Percentiles rank a stretch among this genome's conserved stretches.
Evolutionary conservation across 2,113 vertebrate genomes (phyloP).

Genomic region (Salvator merianae): DNA sequence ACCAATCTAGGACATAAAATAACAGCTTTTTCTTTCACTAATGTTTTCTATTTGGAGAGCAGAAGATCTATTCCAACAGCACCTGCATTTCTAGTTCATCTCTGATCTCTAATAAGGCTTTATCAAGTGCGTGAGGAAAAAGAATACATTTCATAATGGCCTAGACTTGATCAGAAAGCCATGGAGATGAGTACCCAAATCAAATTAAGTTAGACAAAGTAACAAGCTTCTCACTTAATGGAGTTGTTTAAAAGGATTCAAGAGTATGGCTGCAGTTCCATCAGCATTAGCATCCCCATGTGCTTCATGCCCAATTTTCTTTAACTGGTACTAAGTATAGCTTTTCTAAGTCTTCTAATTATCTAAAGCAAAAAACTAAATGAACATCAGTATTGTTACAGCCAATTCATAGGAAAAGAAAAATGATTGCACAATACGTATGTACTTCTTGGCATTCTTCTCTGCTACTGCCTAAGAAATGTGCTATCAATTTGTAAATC

Average conservation of each 20-base stretch:
- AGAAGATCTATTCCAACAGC: neutral
- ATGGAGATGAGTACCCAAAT: neutral
- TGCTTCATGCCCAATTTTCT: neutral
- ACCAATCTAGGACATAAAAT: too few relatives aligned
- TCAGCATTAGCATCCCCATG: neutral
- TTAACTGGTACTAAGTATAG: neutral
- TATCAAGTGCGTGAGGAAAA: neutral
- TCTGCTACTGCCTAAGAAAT: too few relatives aligned
- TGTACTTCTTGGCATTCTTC: too few relatives aligned
- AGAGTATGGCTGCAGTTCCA: neutral
- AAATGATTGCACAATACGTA: neutral
- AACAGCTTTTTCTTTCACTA: neutral
- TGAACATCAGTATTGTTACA: neutral
- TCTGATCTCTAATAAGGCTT: neutral
- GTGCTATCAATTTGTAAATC: neutral
- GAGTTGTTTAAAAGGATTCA: neutral
- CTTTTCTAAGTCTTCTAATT: neutral
- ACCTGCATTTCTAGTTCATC: neutral
- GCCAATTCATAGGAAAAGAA: too few relatives aligned
- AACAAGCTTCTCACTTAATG: neutral
- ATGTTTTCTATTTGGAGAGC: conserved; percentile 9
- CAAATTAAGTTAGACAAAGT: neutral
- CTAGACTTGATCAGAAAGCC: neutral
- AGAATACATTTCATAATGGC: neutral
- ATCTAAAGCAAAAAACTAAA: neutral